phyloP scores from a whole-genome alignment of 2,113 vertebrate genomes.

The Alces alces region DNA sequence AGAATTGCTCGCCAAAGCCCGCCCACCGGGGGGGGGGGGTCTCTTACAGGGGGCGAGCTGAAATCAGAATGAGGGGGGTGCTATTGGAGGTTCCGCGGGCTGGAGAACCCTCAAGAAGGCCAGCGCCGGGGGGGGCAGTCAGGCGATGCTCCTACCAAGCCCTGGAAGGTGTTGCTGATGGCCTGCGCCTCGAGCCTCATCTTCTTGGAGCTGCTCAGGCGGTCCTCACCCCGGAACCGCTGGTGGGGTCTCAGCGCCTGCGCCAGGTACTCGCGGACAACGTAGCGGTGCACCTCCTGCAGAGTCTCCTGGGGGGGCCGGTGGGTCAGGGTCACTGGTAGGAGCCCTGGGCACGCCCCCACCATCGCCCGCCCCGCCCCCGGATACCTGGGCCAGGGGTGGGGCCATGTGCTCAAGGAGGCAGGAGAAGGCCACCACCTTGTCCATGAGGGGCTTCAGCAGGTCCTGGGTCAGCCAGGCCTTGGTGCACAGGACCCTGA shows the following conservation, averaged over 20 bases:
- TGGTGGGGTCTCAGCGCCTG: constrained; percentile 66
- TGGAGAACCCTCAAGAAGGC: not conserved
- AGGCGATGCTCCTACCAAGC: constrained; percentile 67
- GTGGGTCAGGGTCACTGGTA: fast-evolving
- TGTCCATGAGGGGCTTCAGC: constrained; percentile 24
- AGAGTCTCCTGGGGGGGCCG: constrained; percentile 70
- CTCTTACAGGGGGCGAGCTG: not conserved
- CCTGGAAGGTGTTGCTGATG: constrained; percentile 59
- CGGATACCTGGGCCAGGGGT: constrained; percentile 69
- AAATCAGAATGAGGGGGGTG: not conserved
- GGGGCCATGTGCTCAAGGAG: constrained; percentile 70
- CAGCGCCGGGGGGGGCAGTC: fast-evolving
- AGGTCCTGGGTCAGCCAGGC: constrained; percentile 72
- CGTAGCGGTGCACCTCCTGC: constrained; percentile 65
- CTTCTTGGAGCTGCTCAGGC: constrained; percentile 62
- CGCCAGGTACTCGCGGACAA: constrained; percentile 74
- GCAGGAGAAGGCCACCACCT: constrained; percentile 1
- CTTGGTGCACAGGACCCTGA: constrained; percentile 76
- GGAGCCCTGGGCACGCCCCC: not conserved
- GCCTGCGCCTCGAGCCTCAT: constrained; percentile 74
- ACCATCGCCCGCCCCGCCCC: fast-evolving
- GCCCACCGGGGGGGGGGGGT: fast-evolving
- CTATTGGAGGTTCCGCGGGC: fast-evolving
- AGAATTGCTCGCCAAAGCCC: fast-evolving
- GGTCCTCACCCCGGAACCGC: constrained; percentile 54